phyloP scores from a whole-genome alignment of 2,888 invertebrate genomes.

The Rotaria sp. region DNA sequence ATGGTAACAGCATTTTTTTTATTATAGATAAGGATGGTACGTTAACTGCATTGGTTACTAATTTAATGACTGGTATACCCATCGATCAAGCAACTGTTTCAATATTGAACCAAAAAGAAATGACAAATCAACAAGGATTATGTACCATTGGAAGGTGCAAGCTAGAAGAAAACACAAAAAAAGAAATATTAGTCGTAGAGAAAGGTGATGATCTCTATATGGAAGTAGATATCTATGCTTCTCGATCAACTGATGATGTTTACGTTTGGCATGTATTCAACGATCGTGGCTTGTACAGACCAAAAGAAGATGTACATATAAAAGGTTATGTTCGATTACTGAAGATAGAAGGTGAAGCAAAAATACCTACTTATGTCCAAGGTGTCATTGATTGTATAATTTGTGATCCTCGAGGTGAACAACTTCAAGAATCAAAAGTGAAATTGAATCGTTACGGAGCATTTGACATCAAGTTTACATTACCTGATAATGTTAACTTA shows the following conservation, averaged over 20 bases:
- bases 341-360: slow-evolving; percentile 2
- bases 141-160: not conserved
- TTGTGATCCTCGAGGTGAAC: not conserved
- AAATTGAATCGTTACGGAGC: not conserved
- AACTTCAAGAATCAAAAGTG: slow-evolving; percentile 13
- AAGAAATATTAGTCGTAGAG: not conserved
- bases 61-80: not conserved
- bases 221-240: not conserved
- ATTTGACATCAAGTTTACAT: not conserved
- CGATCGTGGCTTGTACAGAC: not conserved
- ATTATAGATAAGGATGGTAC: not conserved
- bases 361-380: not conserved
- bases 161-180: too few species aligned
- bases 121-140: not conserved
- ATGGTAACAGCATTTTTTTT: not conserved
- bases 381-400: not conserved
- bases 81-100: not conserved
- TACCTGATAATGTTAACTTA: slow-evolving; percentile 7
- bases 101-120: not conserved
- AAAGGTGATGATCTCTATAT: not conserved
- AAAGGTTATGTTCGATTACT: slow-evolving; percentile 1
- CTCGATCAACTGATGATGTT: not conserved
- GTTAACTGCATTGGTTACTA: not conserved
- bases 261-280: slow-evolving; percentile 1
- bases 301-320: slow-evolving; percentile 12